A percentile compares a stretch with the other conserved stretches of the same genome.
Conservation (phyloP, 1,140 invertebrate genomes). For the Drosophila albomicans region DNA sequence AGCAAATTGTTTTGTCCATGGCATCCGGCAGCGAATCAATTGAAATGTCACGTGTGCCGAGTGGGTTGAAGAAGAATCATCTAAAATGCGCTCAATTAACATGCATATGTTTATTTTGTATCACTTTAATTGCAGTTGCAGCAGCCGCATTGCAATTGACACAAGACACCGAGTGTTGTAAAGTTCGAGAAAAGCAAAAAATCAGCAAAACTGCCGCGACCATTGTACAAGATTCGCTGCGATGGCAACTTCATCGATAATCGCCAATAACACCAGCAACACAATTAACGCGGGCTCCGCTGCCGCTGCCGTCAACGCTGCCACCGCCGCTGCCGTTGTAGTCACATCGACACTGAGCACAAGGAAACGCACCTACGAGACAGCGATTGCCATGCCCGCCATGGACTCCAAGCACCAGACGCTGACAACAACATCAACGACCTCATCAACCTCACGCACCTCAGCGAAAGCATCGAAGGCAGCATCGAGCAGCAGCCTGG, state of each 20-base stretch:
- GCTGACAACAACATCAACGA: constrained; percentile 21
- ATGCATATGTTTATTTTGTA: constrained; percentile 6
- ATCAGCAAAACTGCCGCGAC: constrained; percentile 66
- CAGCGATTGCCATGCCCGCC: constrained; percentile 75
- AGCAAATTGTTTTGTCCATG: constrained; percentile 41
- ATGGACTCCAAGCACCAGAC: constrained; percentile 50
- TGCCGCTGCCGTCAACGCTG: constrained; percentile 31
- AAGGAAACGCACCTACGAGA: constrained; percentile 78
- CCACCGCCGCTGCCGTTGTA: constrained; percentile 38
- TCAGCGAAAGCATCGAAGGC: background rate
- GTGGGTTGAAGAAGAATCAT: background rate
- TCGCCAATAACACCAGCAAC: constrained; percentile 71
- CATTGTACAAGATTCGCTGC: constrained; percentile 64
- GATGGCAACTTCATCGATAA: constrained; percentile 83
- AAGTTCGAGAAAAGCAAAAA: constrained; percentile 9
- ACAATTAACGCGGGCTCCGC: constrained; percentile 70
- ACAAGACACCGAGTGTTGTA: constrained; percentile 19
- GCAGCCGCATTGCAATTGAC: constrained; percentile 10
- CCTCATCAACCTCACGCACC: constrained; percentile 5
- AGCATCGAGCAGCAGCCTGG: background rate
- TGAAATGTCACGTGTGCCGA: constrained; percentile 42
- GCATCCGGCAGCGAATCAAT: constrained; percentile 33
- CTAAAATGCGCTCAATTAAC: background rate
- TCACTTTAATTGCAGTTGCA: constrained; percentile 13
- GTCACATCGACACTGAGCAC: constrained; percentile 61